phyloP scores from a whole-genome alignment of 2,888 invertebrate genomes.

The Dioctria rufipes region DNA sequence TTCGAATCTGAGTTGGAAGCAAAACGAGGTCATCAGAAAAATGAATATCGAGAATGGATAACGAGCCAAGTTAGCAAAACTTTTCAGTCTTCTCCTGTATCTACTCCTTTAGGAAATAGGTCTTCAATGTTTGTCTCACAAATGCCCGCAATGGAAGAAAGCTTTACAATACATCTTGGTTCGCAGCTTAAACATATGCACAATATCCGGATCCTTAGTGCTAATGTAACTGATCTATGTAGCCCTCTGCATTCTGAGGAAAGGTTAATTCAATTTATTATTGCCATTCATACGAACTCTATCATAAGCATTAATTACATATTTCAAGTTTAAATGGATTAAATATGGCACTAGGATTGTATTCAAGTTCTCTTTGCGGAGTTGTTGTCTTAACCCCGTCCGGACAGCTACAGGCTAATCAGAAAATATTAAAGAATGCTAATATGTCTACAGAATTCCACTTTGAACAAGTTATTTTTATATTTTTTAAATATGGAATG shows the following conservation, averaged over 20 bases:
- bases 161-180: slow-evolving; percentile 97
- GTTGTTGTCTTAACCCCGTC: slow-evolving; percentile 82
- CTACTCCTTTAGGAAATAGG: slow-evolving; percentile 68
- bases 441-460: slow-evolving; percentile 92
- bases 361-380: slow-evolving; percentile 92
- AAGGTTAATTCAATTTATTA: slow-evolving; percentile 60
- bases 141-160: slow-evolving; percentile 83
- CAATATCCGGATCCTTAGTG: slow-evolving; percentile 92
- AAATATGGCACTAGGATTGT: slow-evolving; percentile 94
- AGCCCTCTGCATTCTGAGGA: slow-evolving; percentile 73
- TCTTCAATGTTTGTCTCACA: slow-evolving; percentile 71
- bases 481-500: slow-evolving; percentile 22
- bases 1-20: slow-evolving; percentile 90
- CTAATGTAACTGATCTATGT: slow-evolving; percentile 87
- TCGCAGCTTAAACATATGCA: slow-evolving; percentile 99
- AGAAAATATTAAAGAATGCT: slow-evolving; percentile 69
- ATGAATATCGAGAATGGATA: slow-evolving; percentile 92
- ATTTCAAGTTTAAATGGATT: slow-evolving; percentile 72
- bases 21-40: slow-evolving; percentile 86
- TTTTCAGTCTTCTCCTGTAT: slow-evolving; percentile 67
- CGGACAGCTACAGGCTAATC: slow-evolving; percentile 68
- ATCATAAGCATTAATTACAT: neutral
- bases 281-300: neutral
- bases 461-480: slow-evolving; percentile 74
- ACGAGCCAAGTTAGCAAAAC: slow-evolving; percentile 72